These are phyloP conservation scores for Pycnonotus jocosus DNA, from an alignment of 2,113 vertebrate species.

Conservation along the genomic window DNA sequence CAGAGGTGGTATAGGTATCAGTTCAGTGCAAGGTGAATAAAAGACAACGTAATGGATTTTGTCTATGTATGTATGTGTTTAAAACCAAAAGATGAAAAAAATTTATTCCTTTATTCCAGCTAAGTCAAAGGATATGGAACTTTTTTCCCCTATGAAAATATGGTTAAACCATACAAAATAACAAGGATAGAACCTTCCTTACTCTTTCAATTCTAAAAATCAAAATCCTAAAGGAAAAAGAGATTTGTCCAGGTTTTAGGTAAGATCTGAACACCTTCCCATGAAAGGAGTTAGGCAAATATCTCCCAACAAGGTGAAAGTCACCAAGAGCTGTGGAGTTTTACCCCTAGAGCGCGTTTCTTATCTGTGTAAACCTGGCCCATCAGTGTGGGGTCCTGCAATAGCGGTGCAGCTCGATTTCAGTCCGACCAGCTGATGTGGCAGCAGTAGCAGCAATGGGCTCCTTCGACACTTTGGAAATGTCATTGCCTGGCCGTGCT, in stretches of 20 bases:
- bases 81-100: neutral
- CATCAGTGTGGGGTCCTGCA: neutral
- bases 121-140: neutral
- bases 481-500: neutral
- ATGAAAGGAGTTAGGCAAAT: neutral
- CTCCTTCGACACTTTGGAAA: neutral
- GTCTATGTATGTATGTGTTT: neutral
- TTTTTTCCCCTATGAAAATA: neutral
- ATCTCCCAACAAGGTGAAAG: neutral
- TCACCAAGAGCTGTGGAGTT: neutral
- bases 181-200: neutral
- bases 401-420: neutral
- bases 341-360: neutral
- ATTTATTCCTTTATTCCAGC: neutral
- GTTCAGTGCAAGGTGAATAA: neutral
- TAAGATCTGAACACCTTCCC: neutral
- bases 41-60: neutral
- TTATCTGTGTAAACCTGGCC: neutral
- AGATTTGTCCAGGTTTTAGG: neutral
- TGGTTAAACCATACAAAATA: slow-evolving; percentile 2
- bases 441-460: neutral
- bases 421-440: rapidly evolving
- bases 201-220: neutral
- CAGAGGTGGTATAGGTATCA: neutral
- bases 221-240: neutral